A percentile compares a stretch with the other conserved stretches of the same genome.
phyloP scores from a whole-genome alignment of 37 sponge, comb jelly and placozoan genomes.

The Eunapius fragilis region DNA sequence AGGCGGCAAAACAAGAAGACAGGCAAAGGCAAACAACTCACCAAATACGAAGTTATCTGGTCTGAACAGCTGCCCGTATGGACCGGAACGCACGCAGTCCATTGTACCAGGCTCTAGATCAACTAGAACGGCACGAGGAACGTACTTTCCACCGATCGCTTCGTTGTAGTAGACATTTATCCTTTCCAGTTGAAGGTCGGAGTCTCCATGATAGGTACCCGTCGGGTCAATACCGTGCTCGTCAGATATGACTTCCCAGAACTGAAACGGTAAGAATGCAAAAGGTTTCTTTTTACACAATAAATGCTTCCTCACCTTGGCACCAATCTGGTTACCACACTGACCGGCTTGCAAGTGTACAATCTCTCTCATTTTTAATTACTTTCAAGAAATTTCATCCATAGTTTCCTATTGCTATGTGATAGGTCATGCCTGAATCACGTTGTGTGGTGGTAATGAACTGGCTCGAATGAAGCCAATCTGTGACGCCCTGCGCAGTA shows the following conservation, averaged over 20 bases:
- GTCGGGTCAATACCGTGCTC: constrained; percentile 99
- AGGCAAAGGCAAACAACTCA: constrained; percentile 12
- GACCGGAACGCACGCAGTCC: constrained; percentile 99
- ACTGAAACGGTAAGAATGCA: constrained; percentile 15
- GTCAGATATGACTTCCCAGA: constrained; percentile 67
- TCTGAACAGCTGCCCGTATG: constrained; percentile 99
- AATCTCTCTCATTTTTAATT: constrained; percentile 96
- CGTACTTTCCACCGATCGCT: constrained; percentile 83
- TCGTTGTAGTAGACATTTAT: constrained; percentile 99
- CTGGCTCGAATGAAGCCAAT: neutral
- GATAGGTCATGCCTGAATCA: neutral
- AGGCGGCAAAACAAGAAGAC: neutral
- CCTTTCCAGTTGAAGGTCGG: constrained; percentile 98
- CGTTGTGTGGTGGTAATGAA: neutral
- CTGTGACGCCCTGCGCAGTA: neutral
- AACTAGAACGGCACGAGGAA: constrained; percentile 83
- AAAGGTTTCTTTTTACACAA: neutral
- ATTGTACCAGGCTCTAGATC: constrained; percentile 97
- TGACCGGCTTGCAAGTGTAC: constrained; percentile 99
- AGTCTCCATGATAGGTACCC: constrained; percentile 99
- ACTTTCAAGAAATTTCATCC: neutral
- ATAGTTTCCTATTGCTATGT: neutral
- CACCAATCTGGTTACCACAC: constrained; percentile 99
- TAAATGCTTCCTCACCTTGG: constrained; percentile 79
- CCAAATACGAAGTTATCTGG: constrained; percentile 99